phyloP scores from a whole-genome alignment of 2,797 vertebrate genomes.

The Tapirus indicus region DNA sequence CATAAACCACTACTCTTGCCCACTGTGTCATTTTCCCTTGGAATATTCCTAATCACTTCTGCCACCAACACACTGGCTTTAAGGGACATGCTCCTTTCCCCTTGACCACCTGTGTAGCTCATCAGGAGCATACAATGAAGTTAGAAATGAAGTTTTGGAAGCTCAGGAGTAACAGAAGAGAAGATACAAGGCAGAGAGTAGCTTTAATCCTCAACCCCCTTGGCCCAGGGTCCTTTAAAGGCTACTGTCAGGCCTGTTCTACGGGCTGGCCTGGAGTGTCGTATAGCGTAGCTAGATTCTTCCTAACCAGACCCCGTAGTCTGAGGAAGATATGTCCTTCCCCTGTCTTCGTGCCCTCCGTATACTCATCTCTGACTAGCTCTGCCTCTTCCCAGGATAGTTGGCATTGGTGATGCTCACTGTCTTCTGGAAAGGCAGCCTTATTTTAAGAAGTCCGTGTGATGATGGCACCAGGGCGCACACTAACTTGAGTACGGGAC shows the following conservation, averaged over 20 bases:
- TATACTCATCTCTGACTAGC: background rate
- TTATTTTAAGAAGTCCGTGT: background rate
- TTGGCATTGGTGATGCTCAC: background rate
- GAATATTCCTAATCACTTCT: background rate
- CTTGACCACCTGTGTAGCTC: background rate
- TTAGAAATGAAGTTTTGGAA: background rate
- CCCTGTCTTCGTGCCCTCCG: background rate
- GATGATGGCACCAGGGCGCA: background rate
- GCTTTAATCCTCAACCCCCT: background rate
- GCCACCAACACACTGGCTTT: background rate
- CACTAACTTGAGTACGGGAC: background rate
- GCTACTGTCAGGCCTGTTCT: background rate
- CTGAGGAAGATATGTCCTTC: background rate
- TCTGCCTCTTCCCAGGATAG: background rate
- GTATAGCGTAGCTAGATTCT: background rate
- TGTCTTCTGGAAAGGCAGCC: background rate
- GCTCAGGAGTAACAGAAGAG: background rate
- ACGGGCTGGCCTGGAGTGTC: background rate
- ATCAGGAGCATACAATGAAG: background rate
- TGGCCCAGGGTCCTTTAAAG: background rate
- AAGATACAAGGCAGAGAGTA: background rate
- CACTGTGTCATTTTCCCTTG: background rate
- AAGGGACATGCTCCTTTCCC: background rate
- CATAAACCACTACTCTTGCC: background rate
- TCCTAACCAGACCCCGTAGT: background rate